A percentile compares a stretch with the other conserved stretches of the same genome.
Evolutionary conservation across 2,113 vertebrate species (phyloP).

Genomic region (Cairina moschata): DNA sequence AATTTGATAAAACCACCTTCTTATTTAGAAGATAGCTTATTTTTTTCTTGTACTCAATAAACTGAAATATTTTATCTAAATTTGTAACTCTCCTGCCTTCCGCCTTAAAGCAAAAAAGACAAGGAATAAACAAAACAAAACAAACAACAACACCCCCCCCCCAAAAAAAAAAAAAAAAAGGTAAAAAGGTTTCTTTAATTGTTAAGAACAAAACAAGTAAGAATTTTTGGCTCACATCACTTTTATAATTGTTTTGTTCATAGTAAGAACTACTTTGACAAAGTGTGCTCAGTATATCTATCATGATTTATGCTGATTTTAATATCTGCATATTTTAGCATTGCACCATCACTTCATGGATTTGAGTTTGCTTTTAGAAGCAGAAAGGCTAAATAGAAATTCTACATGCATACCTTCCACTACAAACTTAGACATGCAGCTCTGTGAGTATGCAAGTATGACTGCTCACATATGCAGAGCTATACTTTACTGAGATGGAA

Average conservation of each 20-base stretch:
- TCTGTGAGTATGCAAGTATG: not conserved
- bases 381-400: not conserved
- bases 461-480: not conserved
- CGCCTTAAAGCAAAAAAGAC: not conserved
- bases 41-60: not conserved
- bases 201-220: not conserved
- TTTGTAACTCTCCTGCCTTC: not conserved
- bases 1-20: not conserved
- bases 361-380: constrained; percentile 13
- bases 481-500: not conserved
- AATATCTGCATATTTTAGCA: not conserved
- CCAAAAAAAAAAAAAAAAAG: not conserved
- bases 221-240: not conserved
- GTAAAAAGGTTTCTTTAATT: not conserved
- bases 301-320: not conserved
- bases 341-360: not conserved
- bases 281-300: not conserved
- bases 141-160: too few relatives aligned
- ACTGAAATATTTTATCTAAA: not conserved
- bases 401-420: not conserved
- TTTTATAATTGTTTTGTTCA: not conserved
- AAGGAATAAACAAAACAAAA: not conserved
- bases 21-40: not conserved
- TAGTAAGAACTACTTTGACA: not conserved
- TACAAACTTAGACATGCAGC: not conserved